Evolutionary conservation across 2,888 invertebrate genomes (phyloP).

Genomic region (Apamea epomidion): DNA sequence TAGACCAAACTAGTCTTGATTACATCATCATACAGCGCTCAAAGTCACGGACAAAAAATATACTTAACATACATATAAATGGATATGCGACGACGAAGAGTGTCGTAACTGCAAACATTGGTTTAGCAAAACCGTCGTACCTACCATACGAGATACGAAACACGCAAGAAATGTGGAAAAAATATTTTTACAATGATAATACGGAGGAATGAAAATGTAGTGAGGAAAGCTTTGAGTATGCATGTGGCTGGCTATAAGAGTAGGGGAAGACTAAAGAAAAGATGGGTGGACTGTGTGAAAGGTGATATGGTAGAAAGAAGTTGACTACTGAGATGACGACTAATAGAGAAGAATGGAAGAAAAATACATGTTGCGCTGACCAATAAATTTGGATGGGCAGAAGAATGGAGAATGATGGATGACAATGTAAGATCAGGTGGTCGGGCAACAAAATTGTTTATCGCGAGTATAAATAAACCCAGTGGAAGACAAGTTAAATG

Average conservation of each 20-base stretch:
- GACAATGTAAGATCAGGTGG: constrained; percentile 36
- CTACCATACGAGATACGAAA: neutral
- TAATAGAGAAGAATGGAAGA: neutral
- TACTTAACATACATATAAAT: neutral
- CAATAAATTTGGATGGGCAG: neutral
- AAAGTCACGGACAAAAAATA: constrained; percentile 26
- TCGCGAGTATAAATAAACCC: constrained; percentile 63
- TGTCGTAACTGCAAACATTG: constrained; percentile 25
- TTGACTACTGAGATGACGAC: neutral
- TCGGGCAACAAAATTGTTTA: constrained; percentile 61
- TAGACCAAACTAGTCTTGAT: neutral
- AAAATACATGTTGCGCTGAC: neutral
- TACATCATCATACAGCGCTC: constrained; percentile 29
- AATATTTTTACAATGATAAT: constrained; percentile 41
- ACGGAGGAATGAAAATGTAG: neutral
- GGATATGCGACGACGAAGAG: neutral
- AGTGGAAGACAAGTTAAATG: constrained; percentile 40
- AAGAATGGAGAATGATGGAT: neutral
- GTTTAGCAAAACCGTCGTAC: constrained; percentile 7
- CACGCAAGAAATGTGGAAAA: constrained; percentile 25
- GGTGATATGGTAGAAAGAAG: neutral
- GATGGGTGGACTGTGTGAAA: neutral
- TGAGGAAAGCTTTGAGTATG: neutral
- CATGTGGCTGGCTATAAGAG: too few species aligned
- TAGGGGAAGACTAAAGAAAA: neutral